Base-by-base conservation (phyloP, 2,888 invertebrate genomes). In the Dicranocentrus wangi region DNA sequence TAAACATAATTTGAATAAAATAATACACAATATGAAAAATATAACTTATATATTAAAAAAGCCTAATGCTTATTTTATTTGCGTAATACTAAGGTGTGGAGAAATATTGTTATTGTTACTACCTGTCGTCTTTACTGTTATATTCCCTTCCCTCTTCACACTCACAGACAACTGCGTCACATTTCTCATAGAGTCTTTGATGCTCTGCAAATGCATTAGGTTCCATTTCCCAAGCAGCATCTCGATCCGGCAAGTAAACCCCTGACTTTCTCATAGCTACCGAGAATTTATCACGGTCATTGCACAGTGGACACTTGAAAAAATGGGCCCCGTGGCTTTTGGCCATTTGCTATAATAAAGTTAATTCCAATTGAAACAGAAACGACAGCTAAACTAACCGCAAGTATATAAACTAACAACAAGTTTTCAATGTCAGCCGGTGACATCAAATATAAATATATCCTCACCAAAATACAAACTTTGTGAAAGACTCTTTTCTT, bases 221-320 rank as follows among this genome's bases (percentile, higher is more conserved):
- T 82, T 91, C 93, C 13, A 91, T 87, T 87, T 96, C 95, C 96
- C 95, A 96, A 0, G 93, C 92, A 0, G 95, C 95, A 88, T 95
- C 95, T 86, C 94, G 94, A 61, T 94, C 93, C 0, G 95, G 95
- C 55, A 96, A 92, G 81, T 92, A 94, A 82, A 95, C 93, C 1
- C 96, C 95, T 87, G 91, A 91, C 0, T 89, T 88, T 19, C 92
- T 88, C 88, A 93, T 92, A 0, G 92, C 91, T 0, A 90, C 87
- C 75, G 92, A 90, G 88, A 94, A 95, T 1, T 88, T 88, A 0
- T 91, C 90, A 65, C 91, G 91, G 87, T 94, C 92, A 86, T 95
- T 95, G 87, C 94, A 96, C 0, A 94, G 89, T 0, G 96, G 95
- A 88, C 96, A 96, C 87, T 94, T 95, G 84, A 95, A 92, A 88